phyloP scores from a whole-genome alignment of 2,113 vertebrate genomes.

The Oxygymnocypris stewartii region DNA sequence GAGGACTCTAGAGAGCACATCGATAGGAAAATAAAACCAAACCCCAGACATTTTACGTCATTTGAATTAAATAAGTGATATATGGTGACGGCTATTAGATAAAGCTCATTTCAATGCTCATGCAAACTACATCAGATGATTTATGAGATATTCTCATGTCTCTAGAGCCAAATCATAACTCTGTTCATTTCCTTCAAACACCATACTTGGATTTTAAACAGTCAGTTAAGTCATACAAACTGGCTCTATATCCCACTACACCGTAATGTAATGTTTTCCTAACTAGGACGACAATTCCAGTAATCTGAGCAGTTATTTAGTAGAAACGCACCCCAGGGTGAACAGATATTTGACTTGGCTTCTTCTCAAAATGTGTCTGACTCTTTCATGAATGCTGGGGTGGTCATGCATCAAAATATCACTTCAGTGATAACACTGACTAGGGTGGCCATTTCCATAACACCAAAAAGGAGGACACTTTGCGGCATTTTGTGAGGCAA shows the following conservation, averaged over 20 bases:
- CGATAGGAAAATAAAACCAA: neutral
- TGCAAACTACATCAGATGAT: neutral
- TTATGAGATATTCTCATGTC: neutral
- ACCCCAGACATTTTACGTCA: too few relatives aligned
- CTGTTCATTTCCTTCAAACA: neutral
- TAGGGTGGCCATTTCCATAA: neutral
- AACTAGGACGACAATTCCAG: neutral
- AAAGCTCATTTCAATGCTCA: neutral
- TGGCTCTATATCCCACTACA: neutral
- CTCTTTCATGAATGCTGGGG: neutral
- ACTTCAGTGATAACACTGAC: neutral
- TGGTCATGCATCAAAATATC: neutral
- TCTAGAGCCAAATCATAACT: neutral
- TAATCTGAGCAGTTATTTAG: neutral
- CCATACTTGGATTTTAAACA: neutral
- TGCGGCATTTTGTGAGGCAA: too few relatives aligned
- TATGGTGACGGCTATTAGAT: neutral
- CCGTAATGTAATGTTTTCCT: neutral
- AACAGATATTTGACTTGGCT: constrained; percentile 21
- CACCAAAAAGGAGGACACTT: too few relatives aligned
- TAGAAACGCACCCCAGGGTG: neutral
- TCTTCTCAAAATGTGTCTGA: neutral
- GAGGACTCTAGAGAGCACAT: too few relatives aligned
- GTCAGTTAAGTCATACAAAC: neutral
- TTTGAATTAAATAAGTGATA: too few relatives aligned